Conservation (phyloP, 1,140 invertebrate species). For the Latrodectus geometricus region DNA sequence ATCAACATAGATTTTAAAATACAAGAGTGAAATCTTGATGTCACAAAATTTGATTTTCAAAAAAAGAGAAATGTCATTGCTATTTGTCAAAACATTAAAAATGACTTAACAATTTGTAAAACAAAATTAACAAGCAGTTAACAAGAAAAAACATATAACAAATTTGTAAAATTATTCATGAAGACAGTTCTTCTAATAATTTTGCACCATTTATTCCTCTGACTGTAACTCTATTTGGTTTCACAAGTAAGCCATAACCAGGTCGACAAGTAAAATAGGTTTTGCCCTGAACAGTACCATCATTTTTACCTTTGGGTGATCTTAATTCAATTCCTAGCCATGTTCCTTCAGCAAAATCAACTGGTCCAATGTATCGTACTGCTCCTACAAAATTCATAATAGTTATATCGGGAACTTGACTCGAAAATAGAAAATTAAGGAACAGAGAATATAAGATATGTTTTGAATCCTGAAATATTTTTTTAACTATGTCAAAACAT, state of each 20-base stretch:
- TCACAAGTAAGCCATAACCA: slow-evolving; percentile 72
- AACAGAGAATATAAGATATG: too few relatives aligned
- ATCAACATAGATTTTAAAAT: too few relatives aligned
- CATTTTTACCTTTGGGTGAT: slow-evolving; percentile 71
- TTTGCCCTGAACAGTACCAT: slow-evolving; percentile 71
- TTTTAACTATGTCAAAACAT: too few relatives aligned
- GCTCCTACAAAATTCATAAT: slow-evolving; percentile 19
- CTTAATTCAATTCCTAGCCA: slow-evolving; percentile 73
- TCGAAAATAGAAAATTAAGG: too few relatives aligned
- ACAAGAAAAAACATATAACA: slow-evolving; percentile 7
- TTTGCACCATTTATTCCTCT: slow-evolving; percentile 73
- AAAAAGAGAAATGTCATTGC: too few relatives aligned
- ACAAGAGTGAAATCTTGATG: too few relatives aligned
- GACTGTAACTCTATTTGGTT: slow-evolving; percentile 72
- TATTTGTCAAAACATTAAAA: too few relatives aligned
- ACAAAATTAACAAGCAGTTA: not conserved
- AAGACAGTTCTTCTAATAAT: slow-evolving; percentile 66
- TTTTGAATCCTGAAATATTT: too few relatives aligned
- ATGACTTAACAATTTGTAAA: not conserved
- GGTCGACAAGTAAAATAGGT: slow-evolving; percentile 72
- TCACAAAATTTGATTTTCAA: too few relatives aligned
- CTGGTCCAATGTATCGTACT: slow-evolving; percentile 68
- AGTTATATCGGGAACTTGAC: too few relatives aligned
- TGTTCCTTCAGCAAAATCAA: slow-evolving; percentile 72
- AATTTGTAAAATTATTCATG: not conserved